Base-by-base conservation (phyloP, 2,797 vertebrate genomes). In the Acipenser oxyrinchus region DNA sequence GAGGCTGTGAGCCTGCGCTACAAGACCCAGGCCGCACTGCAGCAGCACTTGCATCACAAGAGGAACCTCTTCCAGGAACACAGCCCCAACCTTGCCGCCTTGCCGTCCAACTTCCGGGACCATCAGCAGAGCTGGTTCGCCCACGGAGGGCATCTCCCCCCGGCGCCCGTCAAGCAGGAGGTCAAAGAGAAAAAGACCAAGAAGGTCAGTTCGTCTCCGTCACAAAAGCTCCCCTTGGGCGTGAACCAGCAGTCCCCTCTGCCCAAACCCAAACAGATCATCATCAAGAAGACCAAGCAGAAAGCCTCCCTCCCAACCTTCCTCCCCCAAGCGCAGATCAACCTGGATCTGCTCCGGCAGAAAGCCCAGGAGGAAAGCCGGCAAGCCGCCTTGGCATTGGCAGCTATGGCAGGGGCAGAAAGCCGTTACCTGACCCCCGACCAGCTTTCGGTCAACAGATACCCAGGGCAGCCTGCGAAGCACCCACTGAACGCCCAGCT, bases 21-120 rank as follows among this genome's bases (percentile, higher is more conserved):
- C 83, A 94, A 89, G 80, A 92, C 95, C 68, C 95, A 98, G 89
- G 89, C 93, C 70, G 95, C 94, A 69, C 85, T 99, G 71, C 96
- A 99, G 81, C 94, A 97, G 72, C 95, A 97, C 80, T 95, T 98
- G 78, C 94, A 96, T 75, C 92, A 97, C 83, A 96, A 93, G 76
- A 93, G 96, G 71, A 95, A 91, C 80, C 95, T 99, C 72, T 98
- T 98, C 86, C 75, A 92, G 63, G 85, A 90, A 79, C 82, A 84
- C 62, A 77, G 65, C 67, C 83, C 79, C 0, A 62, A 83, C 63
- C 84, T 76, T 18, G 53, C 23, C 78, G 77, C 75, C 62, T 68
- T 67, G 1, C 80, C 61, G 69, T 67, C 65, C 67, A 74, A 76
- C 77, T 68, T 83, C 23, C 88, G 90, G 60, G 90, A 92, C 78